A percentile compares a stretch with the other conserved stretches of the same genome.
Evolutionary conservation across 92 coral and sea anemone species (phyloP).

Genomic region (Epizoanthus stellaris): DNA sequence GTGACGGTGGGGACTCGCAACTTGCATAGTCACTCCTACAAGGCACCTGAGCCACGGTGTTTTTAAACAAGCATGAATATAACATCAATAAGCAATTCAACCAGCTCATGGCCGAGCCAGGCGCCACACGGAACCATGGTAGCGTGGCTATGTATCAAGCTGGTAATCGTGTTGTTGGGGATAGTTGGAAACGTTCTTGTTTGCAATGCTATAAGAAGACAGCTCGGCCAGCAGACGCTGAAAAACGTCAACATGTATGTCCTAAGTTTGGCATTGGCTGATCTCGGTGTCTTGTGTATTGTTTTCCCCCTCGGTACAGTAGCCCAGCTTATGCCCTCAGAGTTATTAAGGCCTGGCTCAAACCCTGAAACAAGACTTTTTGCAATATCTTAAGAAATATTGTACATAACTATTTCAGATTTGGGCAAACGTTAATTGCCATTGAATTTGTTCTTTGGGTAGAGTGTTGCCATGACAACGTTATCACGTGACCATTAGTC

Average conservation of each 20-base stretch:
- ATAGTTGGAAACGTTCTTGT: slow-evolving; percentile 24
- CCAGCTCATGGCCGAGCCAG: background rate
- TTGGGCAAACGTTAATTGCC: too few species aligned
- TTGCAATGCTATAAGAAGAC: slow-evolving; percentile 20
- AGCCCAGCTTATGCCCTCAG: slow-evolving; percentile 20
- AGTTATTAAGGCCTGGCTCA: too few species aligned
- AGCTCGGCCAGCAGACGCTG: background rate
- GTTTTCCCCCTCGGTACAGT: slow-evolving; percentile 36
- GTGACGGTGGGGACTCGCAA: too few species aligned
- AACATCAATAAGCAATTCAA: background rate
- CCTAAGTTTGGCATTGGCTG: slow-evolving; percentile 55
- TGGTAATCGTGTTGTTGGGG: slow-evolving; percentile 12
- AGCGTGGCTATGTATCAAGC: slow-evolving; percentile 10
- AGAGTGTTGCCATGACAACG: too few species aligned
- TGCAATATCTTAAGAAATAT: too few species aligned
- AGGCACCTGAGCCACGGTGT: too few species aligned
- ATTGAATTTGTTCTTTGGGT: too few species aligned
- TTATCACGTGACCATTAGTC: too few species aligned
- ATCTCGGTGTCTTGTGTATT: slow-evolving; percentile 44
- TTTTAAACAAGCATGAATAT: background rate
- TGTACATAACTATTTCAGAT: too few species aligned
- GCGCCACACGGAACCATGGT: background rate
- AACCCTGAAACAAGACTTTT: too few species aligned
- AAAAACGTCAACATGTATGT: slow-evolving; percentile 16
- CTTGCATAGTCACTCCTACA: too few species aligned